Conservation (phyloP, 2,797 vertebrate genomes). For the Apogon talboti region DNA sequence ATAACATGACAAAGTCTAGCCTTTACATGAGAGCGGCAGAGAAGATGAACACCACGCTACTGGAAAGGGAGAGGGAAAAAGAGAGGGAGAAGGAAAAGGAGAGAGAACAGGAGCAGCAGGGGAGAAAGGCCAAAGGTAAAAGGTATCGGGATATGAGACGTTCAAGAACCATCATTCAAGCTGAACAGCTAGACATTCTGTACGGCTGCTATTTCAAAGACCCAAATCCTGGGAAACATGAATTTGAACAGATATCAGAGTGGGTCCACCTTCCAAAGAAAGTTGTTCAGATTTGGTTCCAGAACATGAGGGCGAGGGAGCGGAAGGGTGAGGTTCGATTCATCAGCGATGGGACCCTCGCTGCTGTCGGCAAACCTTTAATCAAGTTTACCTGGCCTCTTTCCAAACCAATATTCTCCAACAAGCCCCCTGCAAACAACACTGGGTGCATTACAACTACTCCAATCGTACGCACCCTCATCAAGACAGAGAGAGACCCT, state of each 20-base stretch:
- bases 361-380: constrained; percentile 87
- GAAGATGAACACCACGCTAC: constrained; percentile 73
- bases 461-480: constrained; percentile 74
- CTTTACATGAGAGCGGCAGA: constrained; percentile 81
- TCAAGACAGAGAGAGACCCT: constrained; percentile 74
- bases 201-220: constrained; percentile 96
- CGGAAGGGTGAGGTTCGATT: constrained; percentile 93
- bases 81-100: constrained; percentile 69
- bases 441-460: constrained; percentile 68
- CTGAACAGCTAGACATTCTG: constrained; percentile 94
- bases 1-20: constrained; percentile 78
- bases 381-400: constrained; percentile 89
- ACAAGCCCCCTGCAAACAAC: constrained; percentile 77
- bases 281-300: constrained; percentile 97
- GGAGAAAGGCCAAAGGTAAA: constrained; percentile 82
- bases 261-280: constrained; percentile 95
- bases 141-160: constrained; percentile 87
- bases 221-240: constrained; percentile 93
- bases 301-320: constrained; percentile 94
- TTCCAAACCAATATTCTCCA: constrained; percentile 85
- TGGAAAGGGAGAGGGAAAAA: constrained; percentile 71
- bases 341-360: constrained; percentile 86
- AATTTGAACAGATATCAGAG: constrained; percentile 93
- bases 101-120: constrained; percentile 74
- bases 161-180: constrained; percentile 93